Percentiles rank a stretch among this genome's conserved stretches.
phyloP scores from a whole-genome alignment of 2,113 vertebrate species.

The Carettochelys insculpta region DNA sequence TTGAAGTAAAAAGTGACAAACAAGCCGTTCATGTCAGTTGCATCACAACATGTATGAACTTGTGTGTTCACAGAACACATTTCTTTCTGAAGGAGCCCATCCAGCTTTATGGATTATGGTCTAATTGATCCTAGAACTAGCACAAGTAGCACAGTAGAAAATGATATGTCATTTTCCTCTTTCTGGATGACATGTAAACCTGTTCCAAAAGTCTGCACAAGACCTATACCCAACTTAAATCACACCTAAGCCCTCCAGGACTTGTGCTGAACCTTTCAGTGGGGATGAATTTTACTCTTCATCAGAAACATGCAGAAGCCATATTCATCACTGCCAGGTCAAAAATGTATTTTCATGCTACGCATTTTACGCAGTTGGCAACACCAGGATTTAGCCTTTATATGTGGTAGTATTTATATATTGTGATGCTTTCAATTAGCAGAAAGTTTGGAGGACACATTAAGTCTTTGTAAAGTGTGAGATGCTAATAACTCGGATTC shows the following conservation, averaged over 20 bases:
- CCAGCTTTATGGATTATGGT: neutral
- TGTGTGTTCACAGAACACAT: neutral
- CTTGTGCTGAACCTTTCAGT: neutral
- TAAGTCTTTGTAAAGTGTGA: neutral
- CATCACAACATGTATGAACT: neutral
- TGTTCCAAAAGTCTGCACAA: neutral
- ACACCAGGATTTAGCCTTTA: neutral
- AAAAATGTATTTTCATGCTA: neutral
- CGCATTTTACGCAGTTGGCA: neutral
- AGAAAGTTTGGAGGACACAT: neutral
- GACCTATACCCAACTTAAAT: conserved; percentile 4
- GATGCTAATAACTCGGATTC: neutral
- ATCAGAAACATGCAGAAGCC: neutral
- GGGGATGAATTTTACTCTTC: neutral
- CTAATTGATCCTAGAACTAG: neutral
- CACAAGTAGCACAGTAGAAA: neutral
- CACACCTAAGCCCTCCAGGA: neutral
- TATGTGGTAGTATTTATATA: neutral
- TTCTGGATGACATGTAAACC: neutral
- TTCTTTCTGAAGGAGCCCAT: neutral
- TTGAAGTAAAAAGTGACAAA: neutral
- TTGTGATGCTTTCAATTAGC: neutral
- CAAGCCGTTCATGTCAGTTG: neutral
- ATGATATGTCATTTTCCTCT: neutral
- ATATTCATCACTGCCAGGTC: neutral